Conservation (phyloP, 2,797 vertebrate species). For the Crax fasciolata region DNA sequence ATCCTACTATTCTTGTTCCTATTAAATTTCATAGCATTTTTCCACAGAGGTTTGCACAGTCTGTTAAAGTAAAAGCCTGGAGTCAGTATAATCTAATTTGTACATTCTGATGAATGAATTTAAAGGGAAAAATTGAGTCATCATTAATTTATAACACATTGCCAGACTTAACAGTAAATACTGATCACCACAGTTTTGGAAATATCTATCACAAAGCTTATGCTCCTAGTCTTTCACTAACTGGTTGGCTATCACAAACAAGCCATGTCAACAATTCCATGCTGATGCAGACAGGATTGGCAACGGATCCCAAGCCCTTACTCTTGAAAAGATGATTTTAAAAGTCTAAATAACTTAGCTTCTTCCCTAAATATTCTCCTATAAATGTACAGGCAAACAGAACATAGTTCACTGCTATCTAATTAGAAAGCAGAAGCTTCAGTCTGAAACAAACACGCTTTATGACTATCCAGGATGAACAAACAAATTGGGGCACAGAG, state of each 20-base stretch:
- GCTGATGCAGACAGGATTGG: not conserved
- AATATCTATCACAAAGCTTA: conserved; percentile 36
- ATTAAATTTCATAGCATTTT: conserved; percentile 50
- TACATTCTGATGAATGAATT: conserved; percentile 56
- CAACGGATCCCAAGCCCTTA: not conserved
- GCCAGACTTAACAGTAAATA: conserved; percentile 58
- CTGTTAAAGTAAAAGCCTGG: conserved; percentile 52
- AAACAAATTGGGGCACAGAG: conserved; percentile 52
- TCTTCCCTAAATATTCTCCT: not conserved
- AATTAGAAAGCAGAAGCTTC: conserved; percentile 20
- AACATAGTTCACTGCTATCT: not conserved
- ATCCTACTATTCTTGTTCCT: not conserved
- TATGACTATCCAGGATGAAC: conserved; percentile 37
- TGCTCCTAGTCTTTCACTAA: not conserved
- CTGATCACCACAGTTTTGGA: conserved; percentile 24
- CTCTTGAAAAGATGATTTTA: conserved; percentile 1
- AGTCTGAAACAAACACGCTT: conserved; percentile 21
- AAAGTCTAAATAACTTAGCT: not conserved
- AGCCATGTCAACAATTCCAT: not conserved
- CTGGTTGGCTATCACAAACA: conserved; percentile 15
- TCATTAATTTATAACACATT: conserved; percentile 60
- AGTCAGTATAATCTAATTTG: conserved; percentile 56
- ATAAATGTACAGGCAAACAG: not conserved
- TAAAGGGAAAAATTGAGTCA: conserved; percentile 58
- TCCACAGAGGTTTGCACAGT: conserved; percentile 20